phyloP scores from a whole-genome alignment of 2,113 vertebrate genomes.

The Fukomys damarensis region DNA sequence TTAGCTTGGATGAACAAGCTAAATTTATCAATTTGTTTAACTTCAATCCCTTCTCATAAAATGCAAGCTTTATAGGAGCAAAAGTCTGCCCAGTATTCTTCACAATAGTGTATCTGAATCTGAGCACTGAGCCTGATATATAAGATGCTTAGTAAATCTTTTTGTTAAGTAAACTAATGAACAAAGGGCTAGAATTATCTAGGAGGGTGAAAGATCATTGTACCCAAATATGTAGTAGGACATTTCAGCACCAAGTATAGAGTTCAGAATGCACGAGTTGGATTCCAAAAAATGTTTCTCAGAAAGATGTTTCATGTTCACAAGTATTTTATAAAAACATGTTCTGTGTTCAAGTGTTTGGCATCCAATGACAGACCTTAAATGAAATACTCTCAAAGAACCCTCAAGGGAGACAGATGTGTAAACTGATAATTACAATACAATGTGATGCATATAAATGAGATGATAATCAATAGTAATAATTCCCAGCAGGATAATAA shows the following conservation, averaged over 20 bases:
- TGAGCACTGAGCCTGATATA: not conserved
- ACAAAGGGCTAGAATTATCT: not conserved
- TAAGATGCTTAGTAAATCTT: not conserved
- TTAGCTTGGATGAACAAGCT: not conserved
- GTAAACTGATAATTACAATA: constrained; percentile 66
- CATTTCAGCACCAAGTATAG: not conserved
- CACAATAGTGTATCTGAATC: not conserved
- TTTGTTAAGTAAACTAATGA: not conserved
- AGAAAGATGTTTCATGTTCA: not conserved
- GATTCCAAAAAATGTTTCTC: not conserved
- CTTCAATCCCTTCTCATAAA: not conserved
- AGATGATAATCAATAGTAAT: constrained; percentile 65
- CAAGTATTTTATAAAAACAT: not conserved
- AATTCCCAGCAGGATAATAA: constrained; percentile 62
- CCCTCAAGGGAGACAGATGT: constrained; percentile 36
- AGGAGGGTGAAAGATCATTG: not conserved
- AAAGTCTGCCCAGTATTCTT: not conserved
- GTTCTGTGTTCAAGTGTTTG: not conserved
- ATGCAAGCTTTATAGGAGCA: not conserved
- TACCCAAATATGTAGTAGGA: not conserved
- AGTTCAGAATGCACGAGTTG: not conserved
- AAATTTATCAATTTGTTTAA: not conserved
- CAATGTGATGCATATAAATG: constrained; percentile 30
- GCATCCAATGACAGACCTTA: constrained; percentile 21
- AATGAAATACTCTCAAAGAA: not conserved